Percentiles rank a stretch among this genome's conserved stretches.
Conservation (phyloP, 2,797 vertebrate genomes). For the Helostoma temminkii region DNA sequence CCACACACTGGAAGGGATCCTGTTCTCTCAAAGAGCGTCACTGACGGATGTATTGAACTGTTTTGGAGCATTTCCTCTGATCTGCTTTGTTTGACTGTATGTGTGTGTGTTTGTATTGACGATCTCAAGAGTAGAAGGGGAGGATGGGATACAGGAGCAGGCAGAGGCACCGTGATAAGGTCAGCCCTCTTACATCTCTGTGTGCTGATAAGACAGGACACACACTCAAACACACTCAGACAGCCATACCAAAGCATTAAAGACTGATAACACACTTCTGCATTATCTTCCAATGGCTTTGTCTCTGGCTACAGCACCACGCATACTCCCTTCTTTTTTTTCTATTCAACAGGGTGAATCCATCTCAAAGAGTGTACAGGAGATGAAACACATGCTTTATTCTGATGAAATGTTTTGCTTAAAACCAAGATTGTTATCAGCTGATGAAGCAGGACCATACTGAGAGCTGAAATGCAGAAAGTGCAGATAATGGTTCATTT, state of each 20-base stretch:
- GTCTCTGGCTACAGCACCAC: constrained; percentile 24
- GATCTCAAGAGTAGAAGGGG: constrained; percentile 45
- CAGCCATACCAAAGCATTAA: constrained; percentile 61
- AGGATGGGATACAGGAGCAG: constrained; percentile 48
- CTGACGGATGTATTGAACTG: constrained; percentile 70
- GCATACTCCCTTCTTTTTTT: constrained; percentile 3
- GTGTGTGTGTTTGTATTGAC: constrained; percentile 53
- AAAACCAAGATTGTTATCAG: constrained; percentile 50
- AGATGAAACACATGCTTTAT: constrained; percentile 46
- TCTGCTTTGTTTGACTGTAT: constrained; percentile 56
- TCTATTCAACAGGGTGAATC: constrained; percentile 20
- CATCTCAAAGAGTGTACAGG: constrained; percentile 24
- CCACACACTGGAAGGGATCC: constrained; percentile 52
- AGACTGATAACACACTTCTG: constrained; percentile 63
- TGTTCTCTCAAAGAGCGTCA: constrained; percentile 63
- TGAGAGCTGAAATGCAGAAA: constrained; percentile 12
- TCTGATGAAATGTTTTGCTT: constrained; percentile 37
- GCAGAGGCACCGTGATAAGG: constrained; percentile 64
- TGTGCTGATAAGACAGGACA: constrained; percentile 65
- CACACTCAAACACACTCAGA: constrained; percentile 54
- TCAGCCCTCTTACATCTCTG: constrained; percentile 69
- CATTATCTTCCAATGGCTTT: constrained; percentile 57
- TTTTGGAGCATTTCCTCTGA: constrained; percentile 71
- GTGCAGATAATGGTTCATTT: not conserved
- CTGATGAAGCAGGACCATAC: not conserved